A percentile compares a stretch with the other conserved stretches of the same genome.
Conservation (phyloP, 2,113 vertebrate genomes). For the Lophotis ruficrista region DNA sequence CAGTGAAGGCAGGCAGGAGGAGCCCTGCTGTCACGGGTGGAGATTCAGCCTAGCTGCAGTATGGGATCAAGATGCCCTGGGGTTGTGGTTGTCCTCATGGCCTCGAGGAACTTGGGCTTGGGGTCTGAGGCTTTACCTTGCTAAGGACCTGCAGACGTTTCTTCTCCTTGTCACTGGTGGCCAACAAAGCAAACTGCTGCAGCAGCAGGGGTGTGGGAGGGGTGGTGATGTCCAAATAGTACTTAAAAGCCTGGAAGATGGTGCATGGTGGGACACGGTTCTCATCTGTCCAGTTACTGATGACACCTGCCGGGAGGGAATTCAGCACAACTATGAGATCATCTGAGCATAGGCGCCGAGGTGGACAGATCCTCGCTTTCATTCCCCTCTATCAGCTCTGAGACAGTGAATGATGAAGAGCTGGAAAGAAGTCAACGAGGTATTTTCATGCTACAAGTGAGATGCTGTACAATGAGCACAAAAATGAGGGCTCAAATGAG, state of each 20-base stretch:
- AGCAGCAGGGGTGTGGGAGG: slow-evolving; percentile 91
- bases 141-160: slow-evolving; percentile 91
- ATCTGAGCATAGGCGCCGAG: background rate
- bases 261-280: slow-evolving; percentile 92
- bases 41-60: background rate
- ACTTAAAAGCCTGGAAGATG: slow-evolving; percentile 94
- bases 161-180: slow-evolving; percentile 90
- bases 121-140: slow-evolving; percentile 79
- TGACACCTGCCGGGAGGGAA: slow-evolving; percentile 82
- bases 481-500: too few relatives aligned
- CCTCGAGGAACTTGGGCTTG: background rate
- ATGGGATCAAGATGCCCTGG: background rate
- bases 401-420: background rate
- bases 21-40: background rate
- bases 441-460: background rate
- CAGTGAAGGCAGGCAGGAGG: background rate
- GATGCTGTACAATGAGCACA: background rate
- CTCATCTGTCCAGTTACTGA: slow-evolving; percentile 95
- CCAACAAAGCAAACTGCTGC: slow-evolving; percentile 93
- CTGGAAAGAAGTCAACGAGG: background rate
- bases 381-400: background rate
- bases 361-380: background rate
- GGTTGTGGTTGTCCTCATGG: background rate
- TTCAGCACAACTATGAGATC: background rate
- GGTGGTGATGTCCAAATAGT: slow-evolving; percentile 96